Percentiles rank a stretch among this genome's conserved stretches.
These are phyloP conservation scores for Myotis lucifugus DNA, from an alignment of 2,113 vertebrate genomes.

Conservation along the genomic window DNA sequence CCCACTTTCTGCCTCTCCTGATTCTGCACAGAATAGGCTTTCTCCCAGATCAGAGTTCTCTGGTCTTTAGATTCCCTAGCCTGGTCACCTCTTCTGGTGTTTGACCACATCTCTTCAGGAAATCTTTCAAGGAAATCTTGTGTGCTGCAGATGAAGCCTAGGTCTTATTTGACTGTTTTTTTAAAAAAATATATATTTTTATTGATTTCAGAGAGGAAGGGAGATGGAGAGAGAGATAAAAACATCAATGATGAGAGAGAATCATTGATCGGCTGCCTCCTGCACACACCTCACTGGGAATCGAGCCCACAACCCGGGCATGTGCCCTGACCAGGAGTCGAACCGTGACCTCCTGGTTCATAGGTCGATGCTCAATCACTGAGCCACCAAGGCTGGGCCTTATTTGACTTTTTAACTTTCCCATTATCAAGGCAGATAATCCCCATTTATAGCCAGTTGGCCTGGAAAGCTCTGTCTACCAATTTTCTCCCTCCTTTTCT, in stretches of 20 bases:
- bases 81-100: not conserved
- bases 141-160: not conserved
- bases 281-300: too few relatives aligned
- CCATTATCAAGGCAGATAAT: not conserved
- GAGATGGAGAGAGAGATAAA: too few relatives aligned
- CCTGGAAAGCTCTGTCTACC: not conserved
- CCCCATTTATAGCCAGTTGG: not conserved
- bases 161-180: not conserved
- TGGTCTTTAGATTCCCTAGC: not conserved
- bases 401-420: not conserved
- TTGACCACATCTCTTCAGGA: constrained; percentile 11
- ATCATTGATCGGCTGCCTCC: too few relatives aligned
- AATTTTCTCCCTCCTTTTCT: constrained; percentile 24
- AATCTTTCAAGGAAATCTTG: not conserved
- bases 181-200: too few relatives aligned
- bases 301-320: too few relatives aligned
- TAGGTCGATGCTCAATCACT: too few relatives aligned
- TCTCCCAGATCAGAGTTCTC: not conserved
- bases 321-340: too few relatives aligned
- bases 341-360: too few relatives aligned
- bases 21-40: not conserved
- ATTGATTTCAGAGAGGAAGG: too few relatives aligned
- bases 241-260: too few relatives aligned
- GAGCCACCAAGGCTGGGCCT: too few relatives aligned
- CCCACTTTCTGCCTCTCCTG: not conserved